A percentile compares a stretch with the other conserved stretches of the same genome.
Conservation (phyloP, 2,797 vertebrate genomes). For the Neopelma chrysocephalum region DNA sequence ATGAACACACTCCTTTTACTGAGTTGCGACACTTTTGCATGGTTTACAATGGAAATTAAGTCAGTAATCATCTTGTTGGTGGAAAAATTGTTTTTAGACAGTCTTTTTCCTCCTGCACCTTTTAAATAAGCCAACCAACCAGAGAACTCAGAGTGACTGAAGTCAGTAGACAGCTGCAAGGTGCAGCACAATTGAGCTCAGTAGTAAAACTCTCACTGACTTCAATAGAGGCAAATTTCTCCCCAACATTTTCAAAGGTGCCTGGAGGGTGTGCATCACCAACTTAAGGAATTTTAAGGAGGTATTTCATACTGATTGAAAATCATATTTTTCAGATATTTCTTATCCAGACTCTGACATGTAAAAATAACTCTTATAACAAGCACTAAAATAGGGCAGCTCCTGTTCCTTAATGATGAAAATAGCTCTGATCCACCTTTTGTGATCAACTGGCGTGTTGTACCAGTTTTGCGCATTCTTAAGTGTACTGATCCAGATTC, state of each 20-base stretch:
- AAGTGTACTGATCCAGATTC: slow-evolving; percentile 2
- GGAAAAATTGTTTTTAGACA: neutral
- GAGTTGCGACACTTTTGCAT: neutral
- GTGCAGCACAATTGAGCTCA: neutral
- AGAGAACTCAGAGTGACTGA: neutral
- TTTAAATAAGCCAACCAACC: neutral
- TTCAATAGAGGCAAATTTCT: slow-evolving; percentile 26
- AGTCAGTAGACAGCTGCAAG: slow-evolving; percentile 9
- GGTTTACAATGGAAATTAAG: neutral
- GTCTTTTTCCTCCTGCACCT: neutral
- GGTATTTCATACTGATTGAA: neutral
- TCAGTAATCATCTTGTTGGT: neutral
- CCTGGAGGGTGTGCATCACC: slow-evolving; percentile 8
- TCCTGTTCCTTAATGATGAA: neutral
- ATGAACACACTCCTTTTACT: neutral
- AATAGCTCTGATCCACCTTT: neutral
- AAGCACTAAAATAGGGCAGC: slow-evolving; percentile 33
- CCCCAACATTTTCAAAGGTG: slow-evolving; percentile 14
- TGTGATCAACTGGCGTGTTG: neutral
- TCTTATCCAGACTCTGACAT: neutral
- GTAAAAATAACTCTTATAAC: slow-evolving; percentile 2
- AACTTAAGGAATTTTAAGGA: slow-evolving; percentile 34
- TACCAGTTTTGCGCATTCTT: neutral
- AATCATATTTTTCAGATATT: neutral
- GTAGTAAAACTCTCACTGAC: neutral